A percentile compares a stretch with the other conserved stretches of the same genome.
Evolutionary conservation across 2,888 invertebrate species (phyloP).

Genomic region (Branchellion lobata): DNA sequence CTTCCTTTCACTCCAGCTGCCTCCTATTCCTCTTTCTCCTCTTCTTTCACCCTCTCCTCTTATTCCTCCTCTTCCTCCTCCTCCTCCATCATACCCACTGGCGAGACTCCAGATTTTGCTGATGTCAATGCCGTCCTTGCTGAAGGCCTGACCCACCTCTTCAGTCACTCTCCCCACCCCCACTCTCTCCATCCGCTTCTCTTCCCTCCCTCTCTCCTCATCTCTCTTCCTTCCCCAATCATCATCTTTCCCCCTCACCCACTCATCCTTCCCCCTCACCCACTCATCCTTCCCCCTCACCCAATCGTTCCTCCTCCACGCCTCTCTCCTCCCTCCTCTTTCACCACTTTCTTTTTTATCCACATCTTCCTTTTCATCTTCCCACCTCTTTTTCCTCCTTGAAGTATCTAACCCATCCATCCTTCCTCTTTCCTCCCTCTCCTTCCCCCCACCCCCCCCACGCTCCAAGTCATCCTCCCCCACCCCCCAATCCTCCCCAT

Average conservation of each 20-base stretch:
- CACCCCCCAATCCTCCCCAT: too few relatives aligned
- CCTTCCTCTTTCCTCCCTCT: background rate
- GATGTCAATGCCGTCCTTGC: constrained; percentile 3
- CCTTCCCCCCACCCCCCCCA: background rate
- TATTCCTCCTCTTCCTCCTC: background rate
- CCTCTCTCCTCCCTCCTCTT: background rate
- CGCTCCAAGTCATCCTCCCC: background rate
- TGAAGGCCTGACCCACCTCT: background rate
- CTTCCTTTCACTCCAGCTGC: background rate
- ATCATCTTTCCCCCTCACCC: background rate
- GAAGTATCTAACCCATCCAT: background rate
- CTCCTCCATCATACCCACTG: too few relatives aligned
- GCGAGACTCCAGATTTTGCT: background rate
- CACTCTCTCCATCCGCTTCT: background rate
- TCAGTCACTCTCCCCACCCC: background rate
- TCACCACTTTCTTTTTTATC: background rate
- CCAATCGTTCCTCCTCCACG: background rate
- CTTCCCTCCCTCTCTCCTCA: background rate
- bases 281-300: background rate
- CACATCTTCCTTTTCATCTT: background rate
- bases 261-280: background rate
- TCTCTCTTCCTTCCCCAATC: background rate
- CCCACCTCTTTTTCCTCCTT: background rate
- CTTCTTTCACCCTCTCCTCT: background rate
- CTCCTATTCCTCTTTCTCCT: background rate